Evolutionary conservation across 2,797 vertebrate species (phyloP).

Genomic region (Erithacus rubecula): DNA sequence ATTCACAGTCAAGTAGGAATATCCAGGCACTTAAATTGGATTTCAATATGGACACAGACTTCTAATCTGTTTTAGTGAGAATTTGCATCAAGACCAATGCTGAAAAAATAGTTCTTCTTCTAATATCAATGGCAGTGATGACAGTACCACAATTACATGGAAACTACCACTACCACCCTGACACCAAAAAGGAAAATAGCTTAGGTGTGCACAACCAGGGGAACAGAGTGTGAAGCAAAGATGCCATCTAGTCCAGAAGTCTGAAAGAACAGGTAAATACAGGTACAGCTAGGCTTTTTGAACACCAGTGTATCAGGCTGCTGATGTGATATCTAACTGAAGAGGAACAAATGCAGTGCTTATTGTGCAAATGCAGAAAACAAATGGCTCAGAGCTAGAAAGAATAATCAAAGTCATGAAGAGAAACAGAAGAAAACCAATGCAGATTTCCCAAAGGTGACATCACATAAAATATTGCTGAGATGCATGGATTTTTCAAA

Average conservation of each 20-base stretch:
- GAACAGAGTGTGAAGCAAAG: neutral
- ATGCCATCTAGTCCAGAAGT: neutral
- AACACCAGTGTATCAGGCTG: neutral
- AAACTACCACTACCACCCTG: neutral
- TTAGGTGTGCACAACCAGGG: neutral
- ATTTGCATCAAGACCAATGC: neutral
- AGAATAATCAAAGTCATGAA: neutral
- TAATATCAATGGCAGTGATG: neutral
- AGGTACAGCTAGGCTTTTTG: neutral
- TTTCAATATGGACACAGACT: neutral
- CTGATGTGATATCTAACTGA: neutral
- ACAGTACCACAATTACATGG: neutral
- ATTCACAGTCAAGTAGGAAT: neutral
- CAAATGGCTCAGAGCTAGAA: neutral
- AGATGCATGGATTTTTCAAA: neutral
- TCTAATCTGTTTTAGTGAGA: neutral
- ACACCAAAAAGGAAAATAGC: neutral
- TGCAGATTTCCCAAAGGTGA: neutral
- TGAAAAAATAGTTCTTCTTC: neutral
- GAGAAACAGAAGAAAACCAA: neutral
- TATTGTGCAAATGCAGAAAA: neutral
- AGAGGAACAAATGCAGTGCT: neutral
- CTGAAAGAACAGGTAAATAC: neutral
- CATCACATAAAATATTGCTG: neutral
- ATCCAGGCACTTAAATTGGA: neutral